These are phyloP conservation scores for Atherinomorus stipes DNA, from an alignment of 2,113 vertebrate species.

Conservation along the genomic window DNA sequence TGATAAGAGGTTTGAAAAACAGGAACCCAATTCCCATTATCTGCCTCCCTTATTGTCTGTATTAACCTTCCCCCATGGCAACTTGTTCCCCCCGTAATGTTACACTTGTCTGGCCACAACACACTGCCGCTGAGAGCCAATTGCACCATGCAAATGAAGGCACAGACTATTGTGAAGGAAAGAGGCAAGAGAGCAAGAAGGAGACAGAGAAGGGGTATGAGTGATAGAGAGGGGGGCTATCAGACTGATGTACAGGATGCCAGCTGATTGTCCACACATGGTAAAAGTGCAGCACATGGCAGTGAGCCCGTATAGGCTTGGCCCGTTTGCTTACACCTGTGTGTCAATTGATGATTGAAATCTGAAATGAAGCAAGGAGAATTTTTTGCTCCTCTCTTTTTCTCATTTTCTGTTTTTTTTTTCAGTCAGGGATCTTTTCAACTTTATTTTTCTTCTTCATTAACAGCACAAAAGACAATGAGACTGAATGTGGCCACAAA, in stretches of 20 bases:
- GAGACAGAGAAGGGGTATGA: constrained; percentile 9
- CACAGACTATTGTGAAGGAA: constrained; percentile 84
- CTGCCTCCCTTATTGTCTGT: constrained; percentile 91
- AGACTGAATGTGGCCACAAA: too few species aligned
- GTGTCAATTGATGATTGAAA: too few species aligned
- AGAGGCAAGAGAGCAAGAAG: constrained; percentile 29
- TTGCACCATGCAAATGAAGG: constrained; percentile 98
- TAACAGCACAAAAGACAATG: too few species aligned
- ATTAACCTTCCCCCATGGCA: constrained; percentile 96
- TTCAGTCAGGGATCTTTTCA: too few species aligned
- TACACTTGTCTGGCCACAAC: constrained; percentile 96
- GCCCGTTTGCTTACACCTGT: constrained; percentile 2
- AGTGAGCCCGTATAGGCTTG: constrained; percentile 31
- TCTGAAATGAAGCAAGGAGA: too few species aligned
- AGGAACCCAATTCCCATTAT: constrained; percentile 89
- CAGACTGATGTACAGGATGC: constrained; percentile 73
- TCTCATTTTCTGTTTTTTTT: too few species aligned
- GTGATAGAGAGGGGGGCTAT: constrained; percentile 80
- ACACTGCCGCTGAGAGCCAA: constrained; percentile 92
- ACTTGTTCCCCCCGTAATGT: constrained; percentile 92
- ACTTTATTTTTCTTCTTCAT: too few species aligned
- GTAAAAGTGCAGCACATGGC: constrained; percentile 26
- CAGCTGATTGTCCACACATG: constrained; percentile 58
- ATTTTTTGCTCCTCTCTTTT: too few species aligned
- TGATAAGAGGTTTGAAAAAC: constrained; percentile 91